Evolutionary conservation across 2,113 vertebrate species (phyloP).

Genomic region (Damaliscus lunatus): DNA sequence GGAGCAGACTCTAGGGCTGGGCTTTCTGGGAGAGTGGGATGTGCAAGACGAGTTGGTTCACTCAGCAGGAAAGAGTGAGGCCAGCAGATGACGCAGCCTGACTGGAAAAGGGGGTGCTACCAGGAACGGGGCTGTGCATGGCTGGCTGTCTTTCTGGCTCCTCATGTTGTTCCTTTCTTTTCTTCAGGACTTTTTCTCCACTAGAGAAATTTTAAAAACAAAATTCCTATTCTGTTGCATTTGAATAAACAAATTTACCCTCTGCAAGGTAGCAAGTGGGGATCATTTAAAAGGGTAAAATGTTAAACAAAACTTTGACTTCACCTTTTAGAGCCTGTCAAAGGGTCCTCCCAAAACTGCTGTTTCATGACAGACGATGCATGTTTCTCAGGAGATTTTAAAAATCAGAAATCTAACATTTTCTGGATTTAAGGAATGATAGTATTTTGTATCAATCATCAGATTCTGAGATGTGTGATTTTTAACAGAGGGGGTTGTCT

Average conservation of each 20-base stretch:
- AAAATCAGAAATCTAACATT: not conserved
- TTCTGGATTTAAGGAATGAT: not conserved
- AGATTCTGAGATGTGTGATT: not conserved
- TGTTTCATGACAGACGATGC: not conserved
- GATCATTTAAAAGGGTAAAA: not conserved
- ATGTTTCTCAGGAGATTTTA: not conserved
- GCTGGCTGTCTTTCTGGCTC: accelerated
- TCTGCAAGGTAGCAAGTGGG: not conserved
- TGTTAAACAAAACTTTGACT: not conserved
- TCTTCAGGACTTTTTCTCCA: not conserved
- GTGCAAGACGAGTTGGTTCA: not conserved
- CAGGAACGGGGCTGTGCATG: accelerated
- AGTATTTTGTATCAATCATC: accelerated
- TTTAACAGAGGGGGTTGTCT: not conserved
- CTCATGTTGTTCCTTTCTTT: not conserved
- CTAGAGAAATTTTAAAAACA: not conserved
- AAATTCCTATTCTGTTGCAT: not conserved
- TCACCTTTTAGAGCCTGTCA: not conserved
- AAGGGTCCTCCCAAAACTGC: no score
- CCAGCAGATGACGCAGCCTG: accelerated
- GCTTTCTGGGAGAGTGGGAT: not conserved
- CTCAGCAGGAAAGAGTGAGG: not conserved
- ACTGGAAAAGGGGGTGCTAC: accelerated
- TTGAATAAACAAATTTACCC: not conserved
- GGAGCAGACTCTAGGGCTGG: not conserved